phyloP scores from a whole-genome alignment of 64 coral and sea anemone species.

The Hydrozoanthus tunicans region DNA sequence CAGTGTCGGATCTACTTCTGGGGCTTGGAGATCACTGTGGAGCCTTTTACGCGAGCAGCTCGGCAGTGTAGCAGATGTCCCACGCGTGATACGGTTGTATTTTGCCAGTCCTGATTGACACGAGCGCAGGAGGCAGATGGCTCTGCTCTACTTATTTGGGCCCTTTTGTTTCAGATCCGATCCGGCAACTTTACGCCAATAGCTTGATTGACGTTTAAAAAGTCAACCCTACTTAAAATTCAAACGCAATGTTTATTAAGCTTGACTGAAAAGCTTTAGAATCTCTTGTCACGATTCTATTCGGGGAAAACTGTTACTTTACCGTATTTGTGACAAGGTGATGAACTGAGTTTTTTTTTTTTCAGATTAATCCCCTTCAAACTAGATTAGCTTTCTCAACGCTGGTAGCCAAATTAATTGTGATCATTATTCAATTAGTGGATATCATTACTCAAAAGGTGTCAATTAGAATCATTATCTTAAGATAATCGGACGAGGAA shows the following conservation, averaged over 20 bases:
- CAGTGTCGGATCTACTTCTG: conserved; percentile 1
- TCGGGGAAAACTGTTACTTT: conserved; percentile 22
- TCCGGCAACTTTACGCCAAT: conserved; percentile 67
- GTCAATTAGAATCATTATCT: conserved; percentile 99
- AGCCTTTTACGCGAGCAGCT: conserved; percentile 23
- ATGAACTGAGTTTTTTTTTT: conserved; percentile 4
- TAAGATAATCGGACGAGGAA: conserved; percentile 98
- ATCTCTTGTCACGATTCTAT: conserved; percentile 49
- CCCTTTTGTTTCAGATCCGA: conserved; percentile 71
- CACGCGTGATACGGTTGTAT: conserved; percentile 30
- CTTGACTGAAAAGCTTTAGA: conserved; percentile 51
- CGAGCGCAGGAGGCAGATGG: conserved; percentile 78
- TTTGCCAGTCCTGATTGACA: conserved; percentile 32
- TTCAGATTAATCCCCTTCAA: conserved; percentile 62
- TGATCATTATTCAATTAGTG: conserved; percentile 99
- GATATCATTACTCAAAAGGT: conserved; percentile 98
- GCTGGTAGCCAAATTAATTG: conserved; percentile 79
- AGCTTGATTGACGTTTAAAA: conserved; percentile 71
- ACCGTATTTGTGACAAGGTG: conserved; percentile 36
- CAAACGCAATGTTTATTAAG: conserved; percentile 57
- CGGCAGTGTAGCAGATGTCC: conserved; percentile 73
- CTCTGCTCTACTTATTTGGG: conserved; percentile 64
- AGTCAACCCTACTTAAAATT: conserved; percentile 76
- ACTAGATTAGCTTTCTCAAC: conserved; percentile 55
- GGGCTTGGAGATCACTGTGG: not conserved